Evolutionary conservation across 2,797 vertebrate species (phyloP).

Genomic region (Tachyglossus aculeatus): DNA sequence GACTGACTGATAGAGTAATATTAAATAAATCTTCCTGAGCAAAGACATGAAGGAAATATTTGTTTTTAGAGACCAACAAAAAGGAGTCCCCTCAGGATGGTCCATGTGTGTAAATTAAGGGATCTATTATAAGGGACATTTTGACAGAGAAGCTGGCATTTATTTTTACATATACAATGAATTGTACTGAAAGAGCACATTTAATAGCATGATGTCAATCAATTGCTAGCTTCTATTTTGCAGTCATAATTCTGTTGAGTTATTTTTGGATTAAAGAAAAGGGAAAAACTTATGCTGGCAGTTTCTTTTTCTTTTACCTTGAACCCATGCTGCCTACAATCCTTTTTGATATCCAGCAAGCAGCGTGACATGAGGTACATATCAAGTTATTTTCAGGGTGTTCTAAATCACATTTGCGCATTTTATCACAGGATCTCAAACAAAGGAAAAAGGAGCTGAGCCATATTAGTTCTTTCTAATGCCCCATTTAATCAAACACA

Average conservation of each 20-base stretch:
- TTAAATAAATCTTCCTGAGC: too few species aligned
- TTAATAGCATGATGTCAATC: background rate
- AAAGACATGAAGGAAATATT: too few species aligned
- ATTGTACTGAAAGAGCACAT: background rate
- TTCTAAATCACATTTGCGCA: background rate
- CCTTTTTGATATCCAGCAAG: conserved; percentile 31
- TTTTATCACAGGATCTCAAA: background rate
- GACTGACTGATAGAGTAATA: too few species aligned
- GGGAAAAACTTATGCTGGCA: conserved; percentile 43
- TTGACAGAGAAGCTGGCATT: conserved; percentile 11
- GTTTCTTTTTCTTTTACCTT: conserved; percentile 20
- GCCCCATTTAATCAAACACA: conserved; percentile 6
- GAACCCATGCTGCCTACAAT: conserved; percentile 29
- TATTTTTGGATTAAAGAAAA: conserved; percentile 51
- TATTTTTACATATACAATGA: background rate
- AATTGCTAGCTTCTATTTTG: conserved; percentile 9
- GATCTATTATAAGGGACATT: background rate
- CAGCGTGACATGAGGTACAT: background rate
- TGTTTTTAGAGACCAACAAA: too few species aligned
- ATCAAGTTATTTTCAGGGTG: background rate
- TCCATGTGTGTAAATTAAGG: background rate
- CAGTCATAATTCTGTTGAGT: conserved; percentile 34
- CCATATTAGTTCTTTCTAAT: background rate
- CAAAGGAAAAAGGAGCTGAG: background rate
- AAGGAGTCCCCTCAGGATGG: background rate